phyloP scores from a whole-genome alignment of 2,888 invertebrate species.

The Aphidius colemani region DNA sequence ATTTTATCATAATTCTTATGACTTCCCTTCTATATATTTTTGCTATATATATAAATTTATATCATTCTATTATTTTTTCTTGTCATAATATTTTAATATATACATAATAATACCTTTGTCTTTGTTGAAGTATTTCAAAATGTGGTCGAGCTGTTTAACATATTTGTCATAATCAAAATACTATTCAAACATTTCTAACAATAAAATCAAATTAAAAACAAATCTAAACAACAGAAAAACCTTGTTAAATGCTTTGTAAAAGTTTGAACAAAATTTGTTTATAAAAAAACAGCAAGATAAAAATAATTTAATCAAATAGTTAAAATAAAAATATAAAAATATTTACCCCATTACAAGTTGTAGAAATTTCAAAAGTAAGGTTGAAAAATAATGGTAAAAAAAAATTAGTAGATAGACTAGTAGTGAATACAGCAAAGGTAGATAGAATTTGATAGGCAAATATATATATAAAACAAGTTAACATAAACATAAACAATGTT shows the following conservation, averaged over 20 bases:
- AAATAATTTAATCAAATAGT: conserved; percentile 58
- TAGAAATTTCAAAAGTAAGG: neutral
- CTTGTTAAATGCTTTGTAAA: neutral
- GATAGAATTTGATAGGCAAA: neutral
- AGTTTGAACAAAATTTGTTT: neutral
- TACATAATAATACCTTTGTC: too few species aligned
- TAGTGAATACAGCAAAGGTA: neutral
- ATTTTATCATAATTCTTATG: conserved; percentile 4
- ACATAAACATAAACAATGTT: too few species aligned
- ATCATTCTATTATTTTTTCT: conserved; percentile 13
- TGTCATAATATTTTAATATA: conserved; percentile 30
- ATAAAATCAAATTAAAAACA: too few species aligned
- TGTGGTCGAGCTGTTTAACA: conserved; percentile 45
- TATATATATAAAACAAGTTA: neutral
- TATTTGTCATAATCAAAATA: conserved; percentile 33
- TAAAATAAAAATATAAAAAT: conserved; percentile 52
- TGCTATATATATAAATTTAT: neutral
- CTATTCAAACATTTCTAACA: conserved; percentile 43
- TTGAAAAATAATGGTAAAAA: too few species aligned
- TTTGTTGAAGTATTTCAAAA: conserved; percentile 5
- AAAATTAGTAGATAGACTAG: too few species aligned
- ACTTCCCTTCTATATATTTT: too few species aligned
- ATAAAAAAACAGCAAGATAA: conserved; percentile 42
- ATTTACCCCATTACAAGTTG: conserved; percentile 53
- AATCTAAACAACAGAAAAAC: too few species aligned